These are phyloP conservation scores for Cotesia typhae DNA, from an alignment of 1,140 invertebrate species.

Conservation along the genomic window DNA sequence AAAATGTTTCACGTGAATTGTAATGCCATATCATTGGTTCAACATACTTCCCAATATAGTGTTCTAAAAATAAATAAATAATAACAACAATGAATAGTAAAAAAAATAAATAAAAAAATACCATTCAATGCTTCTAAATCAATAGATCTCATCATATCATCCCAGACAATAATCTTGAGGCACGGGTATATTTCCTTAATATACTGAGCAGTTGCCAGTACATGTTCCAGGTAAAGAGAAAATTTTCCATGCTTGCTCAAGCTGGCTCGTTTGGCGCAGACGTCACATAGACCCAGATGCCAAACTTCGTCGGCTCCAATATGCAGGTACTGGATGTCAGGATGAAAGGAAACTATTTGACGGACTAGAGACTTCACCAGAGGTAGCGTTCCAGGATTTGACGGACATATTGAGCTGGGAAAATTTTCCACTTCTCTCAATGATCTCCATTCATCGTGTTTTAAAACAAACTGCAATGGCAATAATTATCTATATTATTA, in stretches of 20 bases:
- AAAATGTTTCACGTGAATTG: constrained; percentile 63
- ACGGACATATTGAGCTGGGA: constrained; percentile 86
- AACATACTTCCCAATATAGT: constrained; percentile 77
- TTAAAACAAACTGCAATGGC: constrained; percentile 76
- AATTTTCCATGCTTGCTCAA: constrained; percentile 66
- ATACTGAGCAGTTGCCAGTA: constrained; percentile 71
- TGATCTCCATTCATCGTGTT: constrained; percentile 78
- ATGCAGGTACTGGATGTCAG: constrained; percentile 76
- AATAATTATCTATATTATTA: constrained; percentile 29
- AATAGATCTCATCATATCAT: constrained; percentile 90
- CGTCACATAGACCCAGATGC: constrained; percentile 82
- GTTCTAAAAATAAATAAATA: constrained; percentile 62
- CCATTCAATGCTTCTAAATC: constrained; percentile 71
- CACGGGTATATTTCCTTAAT: constrained; percentile 72
- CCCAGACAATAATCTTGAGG: constrained; percentile 88
- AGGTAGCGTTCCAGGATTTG: constrained; percentile 69
- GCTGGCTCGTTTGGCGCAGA: constrained; percentile 71
- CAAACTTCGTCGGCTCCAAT: constrained; percentile 86
- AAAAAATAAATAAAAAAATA: constrained; percentile 43
- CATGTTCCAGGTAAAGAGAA: constrained; percentile 76
- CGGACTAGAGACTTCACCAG: constrained; percentile 71
- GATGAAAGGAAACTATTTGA: constrained; percentile 69
- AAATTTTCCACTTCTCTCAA: constrained; percentile 80
- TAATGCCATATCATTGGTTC: constrained; percentile 90
- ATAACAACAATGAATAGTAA: constrained; percentile 19